A percentile compares a stretch with the other conserved stretches of the same genome.
These are phyloP conservation scores for Tetranychus truncatus DNA, from an alignment of 2,888 invertebrate species.

Conservation along the genomic window DNA sequence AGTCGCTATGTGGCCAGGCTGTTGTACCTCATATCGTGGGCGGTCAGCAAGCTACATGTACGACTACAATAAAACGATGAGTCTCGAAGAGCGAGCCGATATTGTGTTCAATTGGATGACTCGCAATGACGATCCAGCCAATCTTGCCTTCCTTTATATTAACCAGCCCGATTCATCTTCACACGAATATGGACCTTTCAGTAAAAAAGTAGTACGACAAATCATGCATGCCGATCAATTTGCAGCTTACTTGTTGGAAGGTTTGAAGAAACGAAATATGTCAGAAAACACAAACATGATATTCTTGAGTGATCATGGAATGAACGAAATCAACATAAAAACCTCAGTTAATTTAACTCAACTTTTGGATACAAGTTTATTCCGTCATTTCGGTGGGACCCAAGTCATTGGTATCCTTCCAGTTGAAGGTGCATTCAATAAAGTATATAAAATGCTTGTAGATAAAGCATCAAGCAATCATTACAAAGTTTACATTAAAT, in stretches of 20 bases:
- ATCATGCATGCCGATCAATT: constrained; percentile 35
- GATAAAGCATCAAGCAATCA: constrained; percentile 18
- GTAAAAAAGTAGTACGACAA: constrained; percentile 29
- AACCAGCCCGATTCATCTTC: constrained; percentile 48
- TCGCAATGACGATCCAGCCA: constrained; percentile 43
- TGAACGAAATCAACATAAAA: constrained; percentile 40
- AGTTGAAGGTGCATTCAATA: constrained; percentile 27
- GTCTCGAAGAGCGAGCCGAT: constrained; percentile 42
- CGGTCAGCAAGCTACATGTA: constrained; percentile 28
- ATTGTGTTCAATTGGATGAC: constrained; percentile 43
- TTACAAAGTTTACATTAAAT: constrained; percentile 30
- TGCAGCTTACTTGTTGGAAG: constrained; percentile 39
- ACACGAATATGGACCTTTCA: constrained; percentile 44
- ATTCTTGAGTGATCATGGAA: constrained; percentile 45
- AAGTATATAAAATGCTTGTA: background rate
- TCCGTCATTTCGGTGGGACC: constrained; percentile 37
- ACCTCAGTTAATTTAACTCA: constrained; percentile 41
- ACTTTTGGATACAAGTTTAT: constrained; percentile 37
- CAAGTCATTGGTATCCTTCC: constrained; percentile 46
- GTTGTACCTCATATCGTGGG: constrained; percentile 26
- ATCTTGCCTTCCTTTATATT: constrained; percentile 49
- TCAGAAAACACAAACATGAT: constrained; percentile 22
- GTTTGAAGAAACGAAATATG: constrained; percentile 39
- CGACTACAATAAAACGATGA: constrained; percentile 33
- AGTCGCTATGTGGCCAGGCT: constrained; percentile 52